phyloP scores from a whole-genome alignment of 2,113 vertebrate species.

The Takifugu bimaculatus region DNA sequence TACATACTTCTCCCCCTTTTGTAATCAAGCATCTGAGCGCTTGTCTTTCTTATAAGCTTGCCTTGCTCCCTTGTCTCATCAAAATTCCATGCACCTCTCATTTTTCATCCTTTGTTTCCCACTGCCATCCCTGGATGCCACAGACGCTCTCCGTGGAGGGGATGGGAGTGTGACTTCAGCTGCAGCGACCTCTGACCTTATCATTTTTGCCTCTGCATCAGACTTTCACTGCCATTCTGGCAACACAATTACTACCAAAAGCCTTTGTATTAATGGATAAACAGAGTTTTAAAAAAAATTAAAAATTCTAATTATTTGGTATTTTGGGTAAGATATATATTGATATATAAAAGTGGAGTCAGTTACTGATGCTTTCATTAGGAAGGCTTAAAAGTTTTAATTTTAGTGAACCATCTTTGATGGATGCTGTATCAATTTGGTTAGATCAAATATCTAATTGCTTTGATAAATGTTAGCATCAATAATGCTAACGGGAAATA shows the following conservation, averaged over 20 bases:
- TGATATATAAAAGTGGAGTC: too few species aligned
- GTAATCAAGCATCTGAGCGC: slow-evolving; percentile 66
- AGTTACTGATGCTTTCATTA: too few species aligned
- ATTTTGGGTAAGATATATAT: too few species aligned
- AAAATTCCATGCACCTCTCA: slow-evolving; percentile 67
- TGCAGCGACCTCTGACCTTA: slow-evolving; percentile 50
- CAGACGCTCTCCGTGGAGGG: slow-evolving; percentile 51
- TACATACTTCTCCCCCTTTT: slow-evolving; percentile 56
- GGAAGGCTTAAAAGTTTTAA: too few species aligned
- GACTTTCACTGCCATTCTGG: neutral
- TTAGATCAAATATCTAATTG: too few species aligned
- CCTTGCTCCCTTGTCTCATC: slow-evolving; percentile 66
- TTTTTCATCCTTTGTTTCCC: slow-evolving; percentile 59
- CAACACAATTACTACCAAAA: too few species aligned
- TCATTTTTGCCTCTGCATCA: slow-evolving; percentile 30
- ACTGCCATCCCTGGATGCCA: slow-evolving; percentile 38
- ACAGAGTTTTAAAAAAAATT: too few species aligned
- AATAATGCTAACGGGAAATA: too few species aligned
- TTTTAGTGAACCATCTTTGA: too few species aligned
- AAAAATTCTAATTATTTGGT: too few species aligned
- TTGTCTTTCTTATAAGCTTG: slow-evolving; percentile 64
- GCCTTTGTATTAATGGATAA: too few species aligned
- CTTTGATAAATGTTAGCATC: too few species aligned
- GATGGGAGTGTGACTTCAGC: slow-evolving; percentile 43
- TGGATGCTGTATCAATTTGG: neutral